These are phyloP conservation scores for Oscheius myriophilus DNA, from an alignment of 2,888 invertebrate species.

Conservation along the genomic window DNA sequence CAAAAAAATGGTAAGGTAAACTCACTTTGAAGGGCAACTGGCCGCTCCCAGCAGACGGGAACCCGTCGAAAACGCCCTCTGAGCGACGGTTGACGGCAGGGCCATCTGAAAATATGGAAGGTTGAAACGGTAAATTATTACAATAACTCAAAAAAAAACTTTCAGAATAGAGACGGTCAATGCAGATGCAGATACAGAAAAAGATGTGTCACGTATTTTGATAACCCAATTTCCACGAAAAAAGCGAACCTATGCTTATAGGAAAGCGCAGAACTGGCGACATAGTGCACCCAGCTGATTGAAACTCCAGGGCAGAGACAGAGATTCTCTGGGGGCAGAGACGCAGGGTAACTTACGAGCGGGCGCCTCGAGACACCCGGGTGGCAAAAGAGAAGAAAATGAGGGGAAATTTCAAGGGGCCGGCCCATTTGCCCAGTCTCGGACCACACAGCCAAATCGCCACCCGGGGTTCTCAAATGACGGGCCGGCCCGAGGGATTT, in stretches of 20 bases:
- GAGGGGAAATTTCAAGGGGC: neutral
- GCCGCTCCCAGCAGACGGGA: constrained; percentile 15
- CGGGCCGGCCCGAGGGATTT: too few species aligned
- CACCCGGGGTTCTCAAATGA: too few species aligned
- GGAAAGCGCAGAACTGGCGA: too few species aligned
- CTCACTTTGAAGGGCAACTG: constrained; percentile 22
- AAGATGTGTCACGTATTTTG: too few species aligned
- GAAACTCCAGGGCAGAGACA: constrained; percentile 8
- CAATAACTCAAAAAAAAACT: too few species aligned
- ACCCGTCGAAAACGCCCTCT: constrained; percentile 13
- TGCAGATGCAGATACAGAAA: too few species aligned
- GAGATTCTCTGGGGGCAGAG: constrained; percentile 9
- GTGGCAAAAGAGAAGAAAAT: neutral
- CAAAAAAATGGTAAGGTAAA: too few species aligned
- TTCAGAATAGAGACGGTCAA: too few species aligned
- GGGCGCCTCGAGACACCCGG: neutral
- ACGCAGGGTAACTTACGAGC: constrained; percentile 24
- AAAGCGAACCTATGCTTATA: neutral
- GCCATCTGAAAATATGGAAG: constrained; percentile 17
- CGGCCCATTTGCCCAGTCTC: too few species aligned
- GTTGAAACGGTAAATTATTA: too few species aligned
- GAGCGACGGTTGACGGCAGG: constrained; percentile 5
- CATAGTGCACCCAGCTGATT: constrained; percentile 4
- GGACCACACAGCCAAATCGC: too few species aligned
- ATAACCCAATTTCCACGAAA: too few species aligned